Evolutionary conservation across 2,888 invertebrate genomes (phyloP).

Genomic region (Coronaproctus castanopsis): DNA sequence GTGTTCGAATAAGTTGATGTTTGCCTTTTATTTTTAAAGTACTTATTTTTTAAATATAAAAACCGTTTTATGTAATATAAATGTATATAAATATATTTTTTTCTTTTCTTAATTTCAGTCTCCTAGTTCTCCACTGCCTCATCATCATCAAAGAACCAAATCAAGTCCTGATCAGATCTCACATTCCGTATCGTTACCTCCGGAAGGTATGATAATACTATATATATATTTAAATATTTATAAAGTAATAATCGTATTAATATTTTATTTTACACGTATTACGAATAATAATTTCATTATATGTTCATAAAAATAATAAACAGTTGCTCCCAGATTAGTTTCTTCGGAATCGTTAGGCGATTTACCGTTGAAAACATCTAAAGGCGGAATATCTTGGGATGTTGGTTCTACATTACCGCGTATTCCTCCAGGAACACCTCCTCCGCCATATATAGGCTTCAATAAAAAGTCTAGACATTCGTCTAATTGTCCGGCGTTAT

Average conservation of each 20-base stretch:
- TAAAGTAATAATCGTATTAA: too few relatives aligned
- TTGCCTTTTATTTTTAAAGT: too few relatives aligned
- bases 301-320: too few relatives aligned
- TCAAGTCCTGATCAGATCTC: conserved; percentile 39
- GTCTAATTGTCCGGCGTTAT: neutral
- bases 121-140: conserved; percentile 22
- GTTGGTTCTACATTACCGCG: conserved; percentile 26
- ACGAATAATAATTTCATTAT: too few relatives aligned
- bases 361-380: conserved; percentile 24
- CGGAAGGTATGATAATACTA: conserved; percentile 21
- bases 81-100: neutral
- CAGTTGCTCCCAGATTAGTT: conserved; percentile 26
- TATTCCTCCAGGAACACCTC: conserved; percentile 73
- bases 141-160: conserved; percentile 38
- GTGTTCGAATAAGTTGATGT: too few relatives aligned
- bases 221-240: too few relatives aligned
- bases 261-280: too few relatives aligned
- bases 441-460: conserved; percentile 46
- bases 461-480: neutral
- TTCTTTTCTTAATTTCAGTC: conserved; percentile 16
- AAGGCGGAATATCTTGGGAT: conserved; percentile 27
- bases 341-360: conserved; percentile 40
- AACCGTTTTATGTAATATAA: too few relatives aligned
- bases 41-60: too few relatives aligned
- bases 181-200: conserved; percentile 18